These are phyloP conservation scores for Dicycla oo DNA, from an alignment of 2,888 invertebrate genomes.

Conservation along the genomic window DNA sequence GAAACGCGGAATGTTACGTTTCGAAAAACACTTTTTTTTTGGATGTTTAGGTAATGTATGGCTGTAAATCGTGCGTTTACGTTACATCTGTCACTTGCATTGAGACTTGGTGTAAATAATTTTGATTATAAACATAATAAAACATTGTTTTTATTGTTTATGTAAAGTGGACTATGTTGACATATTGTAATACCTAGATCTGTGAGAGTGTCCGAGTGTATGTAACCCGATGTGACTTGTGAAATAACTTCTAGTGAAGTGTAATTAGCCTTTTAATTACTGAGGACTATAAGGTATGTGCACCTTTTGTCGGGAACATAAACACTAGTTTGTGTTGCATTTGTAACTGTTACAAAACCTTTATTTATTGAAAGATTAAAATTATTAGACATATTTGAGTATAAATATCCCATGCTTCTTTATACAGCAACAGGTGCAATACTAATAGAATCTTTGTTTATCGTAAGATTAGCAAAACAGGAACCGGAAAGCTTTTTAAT, in stretches of 20 bases:
- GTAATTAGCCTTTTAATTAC: constrained; percentile 60
- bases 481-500: background rate
- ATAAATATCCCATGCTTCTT: constrained; percentile 1
- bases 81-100: constrained; percentile 53
- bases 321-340: constrained; percentile 34
- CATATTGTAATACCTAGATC: constrained; percentile 57
- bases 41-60: constrained; percentile 67
- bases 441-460: background rate
- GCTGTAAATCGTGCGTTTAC: constrained; percentile 51
- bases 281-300: constrained; percentile 71
- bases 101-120: constrained; percentile 47
- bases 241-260: constrained; percentile 68
- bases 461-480: background rate
- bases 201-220: constrained; percentile 65
- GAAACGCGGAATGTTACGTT: constrained; percentile 68
- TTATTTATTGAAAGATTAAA: constrained; percentile 12
- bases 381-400: background rate
- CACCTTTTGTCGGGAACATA: constrained; percentile 44
- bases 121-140: constrained; percentile 43
- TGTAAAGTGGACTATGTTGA: constrained; percentile 66
- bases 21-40: constrained; percentile 60
- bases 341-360: background rate
- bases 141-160: constrained; percentile 62
- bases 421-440: background rate
- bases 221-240: constrained; percentile 70